Base-by-base conservation (phyloP, 2,888 invertebrate species). In the Noctua comes region DNA sequence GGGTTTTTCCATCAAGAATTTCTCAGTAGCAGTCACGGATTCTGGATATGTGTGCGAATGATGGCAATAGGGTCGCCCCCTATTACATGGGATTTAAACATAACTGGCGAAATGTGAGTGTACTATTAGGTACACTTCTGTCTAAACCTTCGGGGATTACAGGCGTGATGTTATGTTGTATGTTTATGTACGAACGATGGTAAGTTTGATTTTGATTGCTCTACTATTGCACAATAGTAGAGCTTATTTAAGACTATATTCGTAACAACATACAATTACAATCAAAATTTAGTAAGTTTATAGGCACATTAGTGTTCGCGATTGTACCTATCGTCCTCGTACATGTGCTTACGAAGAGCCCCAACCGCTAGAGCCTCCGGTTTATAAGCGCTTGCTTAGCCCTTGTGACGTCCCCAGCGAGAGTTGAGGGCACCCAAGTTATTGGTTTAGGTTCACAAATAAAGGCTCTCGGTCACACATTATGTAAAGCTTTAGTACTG, bases 381-480 rank as follows among this genome's bases (percentile, higher is more conserved):
- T 73, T n/a, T 31, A 66, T 81, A 43, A 46, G 43, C 73, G 36
- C 31, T 16, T 73, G 48, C 57, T 48, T 3, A 36, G 27, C 46
- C 36, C 27, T 43, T 43, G 36, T 75, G 82, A 80, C 46, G 79
- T 54, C 51, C 27, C 4, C 31, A 27, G 48, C n/a, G 59, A 7
- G 24, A 46, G 68, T 54, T 54, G 68, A 54, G 36, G 62, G 76
- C n/a, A 36, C 6, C 16, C 54, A n/a, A 31, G 43, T 64, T 76
- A 80, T 76, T 80, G 68, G 82, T 46, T 82, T 82, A 80, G 82
- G 36, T 64, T 68, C 51, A 36, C 46, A 82, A 64, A 31, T 75
- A 54, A 68, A 68, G 16, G 16, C 68, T 46, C 48, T 27, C 18
- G 36, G 36, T 59, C 82, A 48, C 54, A 82, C n/a, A 46, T 68